A percentile compares a stretch with the other conserved stretches of the same genome.
phyloP scores from a whole-genome alignment of 23 tunicate genomes.

The Ciona savignyi region DNA sequence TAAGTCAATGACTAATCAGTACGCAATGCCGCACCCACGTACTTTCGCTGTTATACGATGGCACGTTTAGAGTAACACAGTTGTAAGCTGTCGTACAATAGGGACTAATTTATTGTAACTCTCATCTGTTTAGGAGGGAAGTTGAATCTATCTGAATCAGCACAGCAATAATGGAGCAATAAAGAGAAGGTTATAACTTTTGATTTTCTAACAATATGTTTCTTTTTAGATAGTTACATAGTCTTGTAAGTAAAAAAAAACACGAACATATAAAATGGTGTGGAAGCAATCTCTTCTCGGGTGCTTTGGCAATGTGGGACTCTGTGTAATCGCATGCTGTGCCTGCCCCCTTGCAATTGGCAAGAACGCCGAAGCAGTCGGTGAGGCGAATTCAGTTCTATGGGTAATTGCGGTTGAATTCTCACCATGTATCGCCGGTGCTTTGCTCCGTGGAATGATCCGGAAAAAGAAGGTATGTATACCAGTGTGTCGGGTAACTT shows the following conservation, averaged over 20 bases:
- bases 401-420: constrained; percentile 64
- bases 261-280: constrained; percentile 10
- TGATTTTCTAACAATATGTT: too few species aligned
- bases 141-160: too few species aligned
- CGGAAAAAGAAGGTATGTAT: constrained; percentile 71
- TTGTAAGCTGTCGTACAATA: too few species aligned
- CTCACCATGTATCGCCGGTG: constrained; percentile 78
- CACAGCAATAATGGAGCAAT: too few species aligned
- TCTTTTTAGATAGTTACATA: too few species aligned
- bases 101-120: too few species aligned
- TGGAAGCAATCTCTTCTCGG: constrained; percentile 87
- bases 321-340: constrained; percentile 48
- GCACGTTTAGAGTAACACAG: too few species aligned
- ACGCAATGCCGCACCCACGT: too few species aligned
- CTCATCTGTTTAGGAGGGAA: too few species aligned
- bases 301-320: constrained; percentile 71
- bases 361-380: constrained; percentile 84
- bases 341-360: constrained; percentile 64
- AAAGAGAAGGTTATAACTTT: too few species aligned
- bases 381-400: constrained; percentile 62
- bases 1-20: too few species aligned
- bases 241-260: background rate
- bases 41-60: too few species aligned
- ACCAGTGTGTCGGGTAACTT: background rate
- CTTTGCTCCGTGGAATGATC: constrained; percentile 68